Base-by-base conservation (phyloP, 1,140 invertebrate species). In the Antheraea mylitta region DNA sequence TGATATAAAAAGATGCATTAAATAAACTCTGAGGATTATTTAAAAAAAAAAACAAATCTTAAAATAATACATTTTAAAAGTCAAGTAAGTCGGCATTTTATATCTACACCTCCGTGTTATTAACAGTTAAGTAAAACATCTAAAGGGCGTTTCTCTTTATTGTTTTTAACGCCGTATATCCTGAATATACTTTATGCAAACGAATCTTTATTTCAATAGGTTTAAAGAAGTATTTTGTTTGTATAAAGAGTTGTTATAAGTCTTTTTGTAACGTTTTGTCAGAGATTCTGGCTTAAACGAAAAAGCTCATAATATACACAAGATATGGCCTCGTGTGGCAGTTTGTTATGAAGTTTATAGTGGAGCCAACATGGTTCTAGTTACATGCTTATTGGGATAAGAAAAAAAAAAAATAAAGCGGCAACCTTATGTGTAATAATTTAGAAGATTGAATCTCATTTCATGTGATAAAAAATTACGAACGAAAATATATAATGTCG, bases 291-390 rank as follows among this genome's bases (percentile, higher is more conserved):
- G 80, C 76, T 84, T 87, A 85, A 90, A 87, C 85, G 89, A 89
- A 91, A 89, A 88, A 83, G 87, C 87, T 91, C 92, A 90, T 93
- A 93, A 93, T 86, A 85, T 91, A 85, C 80, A 87, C 83, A 86
- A 92, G 90, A 93, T 92, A 93, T 87, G 80, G 89, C 86, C 83
- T 82, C 80, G 83, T 79, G 81, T 85, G 89, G 92, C 88, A 90
- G 92, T 93, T 92, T 91, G 89, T 93, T 91, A 91, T 88, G 83
- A 89, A 88, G 88, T 93, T 93, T 93, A 93, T 93, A 87, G 90
- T 86, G 81, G 64, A 87, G 80, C 75, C 82, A 82, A 80, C 78
- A 75, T 72, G 81, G 81, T 89, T 87, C 85, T 90, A 90, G 86
- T 90, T 90, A 85, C 85, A 86, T 76, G 80, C 73, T 86, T 82